Percentiles rank a stretch among this genome's conserved stretches.
These are phyloP conservation scores for Orbicella faveolata DNA, from an alignment of 64 coral and sea anemone genomes.

Conservation along the genomic window DNA sequence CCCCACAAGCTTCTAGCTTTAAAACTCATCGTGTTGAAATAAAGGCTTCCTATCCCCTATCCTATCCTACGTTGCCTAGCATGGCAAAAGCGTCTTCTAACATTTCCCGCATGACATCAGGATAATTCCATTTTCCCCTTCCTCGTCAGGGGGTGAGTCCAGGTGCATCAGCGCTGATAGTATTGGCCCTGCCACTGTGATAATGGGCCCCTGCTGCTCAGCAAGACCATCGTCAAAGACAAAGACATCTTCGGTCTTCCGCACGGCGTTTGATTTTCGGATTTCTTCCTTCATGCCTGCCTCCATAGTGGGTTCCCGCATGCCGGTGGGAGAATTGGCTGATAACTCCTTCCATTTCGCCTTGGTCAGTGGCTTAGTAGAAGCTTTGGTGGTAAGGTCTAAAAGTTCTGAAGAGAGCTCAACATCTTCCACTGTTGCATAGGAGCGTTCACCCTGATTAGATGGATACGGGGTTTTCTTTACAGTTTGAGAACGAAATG, in stretches of 20 bases:
- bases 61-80: constrained; percentile 22
- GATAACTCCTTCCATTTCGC: constrained; percentile 33
- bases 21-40: too few species aligned
- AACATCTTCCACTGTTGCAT: constrained; percentile 9
- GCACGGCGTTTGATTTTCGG: too few species aligned
- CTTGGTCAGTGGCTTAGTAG: neutral
- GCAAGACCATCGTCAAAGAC: neutral
- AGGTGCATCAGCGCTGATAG: constrained; percentile 9
- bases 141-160: neutral
- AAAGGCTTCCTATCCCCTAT: too few species aligned
- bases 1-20: neutral
- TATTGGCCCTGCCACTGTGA: constrained; percentile 26
- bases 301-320: constrained; percentile 23
- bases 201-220: constrained; percentile 16
- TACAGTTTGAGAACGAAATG: neutral
- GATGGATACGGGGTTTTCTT: neutral
- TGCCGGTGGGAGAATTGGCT: constrained; percentile 1
- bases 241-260: too few species aligned
- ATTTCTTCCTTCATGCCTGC: too few species aligned
- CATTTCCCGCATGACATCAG: constrained; percentile 37
- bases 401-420: too few species aligned
- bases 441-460: neutral
- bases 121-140: constrained; percentile 43
- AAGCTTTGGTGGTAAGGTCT: too few species aligned
- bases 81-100: constrained; percentile 53